Percentiles rank a stretch among this genome's conserved stretches.
phyloP scores from a whole-genome alignment of 2,113 vertebrate species.

The Pollimyrus isidori region DNA sequence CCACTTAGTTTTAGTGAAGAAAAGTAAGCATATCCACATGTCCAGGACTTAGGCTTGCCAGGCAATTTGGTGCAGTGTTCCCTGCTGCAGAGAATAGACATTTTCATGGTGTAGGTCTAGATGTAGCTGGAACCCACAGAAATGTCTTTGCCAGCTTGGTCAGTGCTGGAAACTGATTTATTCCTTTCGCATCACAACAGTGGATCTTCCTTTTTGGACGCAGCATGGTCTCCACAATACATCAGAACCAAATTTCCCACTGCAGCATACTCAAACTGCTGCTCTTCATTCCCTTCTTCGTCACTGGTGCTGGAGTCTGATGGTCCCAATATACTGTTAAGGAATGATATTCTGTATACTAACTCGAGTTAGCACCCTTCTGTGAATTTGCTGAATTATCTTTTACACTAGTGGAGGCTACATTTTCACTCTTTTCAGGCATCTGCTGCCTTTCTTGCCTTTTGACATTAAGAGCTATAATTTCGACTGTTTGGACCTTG shows the following conservation, averaged over 20 bases:
- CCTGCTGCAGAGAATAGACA: constrained; percentile 16
- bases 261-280: background rate
- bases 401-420: background rate
- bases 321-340: background rate
- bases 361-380: background rate
- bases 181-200: constrained; percentile 16
- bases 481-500: background rate
- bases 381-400: background rate
- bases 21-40: constrained; percentile 17
- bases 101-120: constrained; percentile 18
- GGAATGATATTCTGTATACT: background rate
- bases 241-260: background rate
- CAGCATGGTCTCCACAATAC: background rate
- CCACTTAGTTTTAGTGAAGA: background rate
- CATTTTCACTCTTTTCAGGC: background rate
- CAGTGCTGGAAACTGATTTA: constrained; percentile 16
- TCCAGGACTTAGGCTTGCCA: constrained; percentile 11
- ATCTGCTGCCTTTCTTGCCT: background rate
- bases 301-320: background rate
- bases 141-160: constrained; percentile 17
- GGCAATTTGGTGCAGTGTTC: constrained; percentile 14
- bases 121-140: constrained; percentile 23
- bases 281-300: background rate
- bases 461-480: background rate
- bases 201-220: background rate